Evolutionary conservation across 2,888 invertebrate genomes (phyloP).

Genomic region (Homarus gammarus): DNA sequence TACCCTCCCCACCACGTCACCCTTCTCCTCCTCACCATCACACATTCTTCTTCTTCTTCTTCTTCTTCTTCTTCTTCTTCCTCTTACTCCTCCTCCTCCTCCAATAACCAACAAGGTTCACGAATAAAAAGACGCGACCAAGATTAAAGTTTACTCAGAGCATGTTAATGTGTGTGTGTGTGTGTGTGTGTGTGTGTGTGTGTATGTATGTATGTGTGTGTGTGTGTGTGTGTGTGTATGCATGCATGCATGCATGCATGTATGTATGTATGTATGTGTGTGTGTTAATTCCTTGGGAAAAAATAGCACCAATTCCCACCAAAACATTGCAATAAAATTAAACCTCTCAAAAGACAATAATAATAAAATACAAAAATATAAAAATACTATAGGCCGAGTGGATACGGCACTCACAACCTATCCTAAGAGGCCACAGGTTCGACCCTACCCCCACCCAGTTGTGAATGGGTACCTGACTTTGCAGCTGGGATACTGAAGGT

Average conservation of each 20-base stretch:
- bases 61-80: slow-evolving; percentile 11
- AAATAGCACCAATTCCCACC: too few relatives aligned
- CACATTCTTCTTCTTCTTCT: slow-evolving; percentile 16
- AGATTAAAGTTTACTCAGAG: not conserved
- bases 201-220: slow-evolving; percentile 16
- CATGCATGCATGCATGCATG: slow-evolving; percentile 23
- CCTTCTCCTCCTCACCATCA: slow-evolving; percentile 27
- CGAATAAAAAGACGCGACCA: not conserved
- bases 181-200: slow-evolving; percentile 13
- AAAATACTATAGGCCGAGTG: too few relatives aligned
- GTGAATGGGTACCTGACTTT: too few relatives aligned
- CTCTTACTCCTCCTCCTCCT: not conserved
- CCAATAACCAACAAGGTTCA: not conserved
- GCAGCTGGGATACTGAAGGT: too few relatives aligned
- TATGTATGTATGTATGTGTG: slow-evolving; percentile 15
- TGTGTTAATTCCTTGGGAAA: too few relatives aligned
- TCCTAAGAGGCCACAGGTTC: too few relatives aligned
- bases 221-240: not conserved
- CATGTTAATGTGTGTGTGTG: not conserved
- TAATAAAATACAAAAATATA: too few relatives aligned
- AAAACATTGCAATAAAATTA: too few relatives aligned
- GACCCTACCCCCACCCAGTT: too few relatives aligned
- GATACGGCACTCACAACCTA: too few relatives aligned
- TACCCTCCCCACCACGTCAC: not conserved
- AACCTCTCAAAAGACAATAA: too few relatives aligned